These are phyloP conservation scores for Druceiella hillmani DNA, from an alignment of 2,888 invertebrate species.

Conservation along the genomic window DNA sequence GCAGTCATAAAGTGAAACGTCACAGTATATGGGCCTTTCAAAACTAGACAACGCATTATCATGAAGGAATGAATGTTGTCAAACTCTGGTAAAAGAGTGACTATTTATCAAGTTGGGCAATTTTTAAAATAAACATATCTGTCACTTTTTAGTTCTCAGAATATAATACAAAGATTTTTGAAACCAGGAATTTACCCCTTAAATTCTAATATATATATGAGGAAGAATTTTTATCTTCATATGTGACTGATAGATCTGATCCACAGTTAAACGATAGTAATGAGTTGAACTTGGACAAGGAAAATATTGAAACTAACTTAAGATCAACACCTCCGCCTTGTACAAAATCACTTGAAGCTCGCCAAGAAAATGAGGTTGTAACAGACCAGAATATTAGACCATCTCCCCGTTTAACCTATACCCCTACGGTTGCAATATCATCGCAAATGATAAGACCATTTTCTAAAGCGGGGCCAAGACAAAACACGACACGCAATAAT, in stretches of 20 bases:
- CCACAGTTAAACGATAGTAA: too few species aligned
- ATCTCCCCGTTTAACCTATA: constrained; percentile 11
- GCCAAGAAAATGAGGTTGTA: constrained; percentile 13
- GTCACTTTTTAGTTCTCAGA: constrained; percentile 18
- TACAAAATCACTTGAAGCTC: constrained; percentile 9
- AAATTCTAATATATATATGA: too few species aligned
- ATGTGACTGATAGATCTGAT: too few species aligned
- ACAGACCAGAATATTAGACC: constrained; percentile 11
- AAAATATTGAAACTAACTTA: constrained; percentile 9
- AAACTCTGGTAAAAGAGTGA: constrained; percentile 22
- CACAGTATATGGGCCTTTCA: constrained; percentile 19
- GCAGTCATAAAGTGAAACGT: constrained; percentile 20
- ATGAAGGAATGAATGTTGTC: constrained; percentile 21
- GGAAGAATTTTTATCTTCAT: too few species aligned
- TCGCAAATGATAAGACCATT: constrained; percentile 14
- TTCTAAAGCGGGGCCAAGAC: constrained; percentile 18
- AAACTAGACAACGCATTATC: constrained; percentile 16
- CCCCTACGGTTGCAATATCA: constrained; percentile 12
- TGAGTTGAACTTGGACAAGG: constrained; percentile 9
- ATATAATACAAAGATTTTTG: too few species aligned
- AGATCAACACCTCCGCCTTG: constrained; percentile 14
- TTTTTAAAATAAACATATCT: constrained; percentile 18
- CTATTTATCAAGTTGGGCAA: constrained; percentile 20
- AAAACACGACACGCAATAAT: constrained; percentile 18
- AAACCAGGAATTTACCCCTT: constrained; percentile 15